These are phyloP conservation scores for Karalla daura DNA, from an alignment of 2,797 vertebrate genomes.

Conservation along the genomic window DNA sequence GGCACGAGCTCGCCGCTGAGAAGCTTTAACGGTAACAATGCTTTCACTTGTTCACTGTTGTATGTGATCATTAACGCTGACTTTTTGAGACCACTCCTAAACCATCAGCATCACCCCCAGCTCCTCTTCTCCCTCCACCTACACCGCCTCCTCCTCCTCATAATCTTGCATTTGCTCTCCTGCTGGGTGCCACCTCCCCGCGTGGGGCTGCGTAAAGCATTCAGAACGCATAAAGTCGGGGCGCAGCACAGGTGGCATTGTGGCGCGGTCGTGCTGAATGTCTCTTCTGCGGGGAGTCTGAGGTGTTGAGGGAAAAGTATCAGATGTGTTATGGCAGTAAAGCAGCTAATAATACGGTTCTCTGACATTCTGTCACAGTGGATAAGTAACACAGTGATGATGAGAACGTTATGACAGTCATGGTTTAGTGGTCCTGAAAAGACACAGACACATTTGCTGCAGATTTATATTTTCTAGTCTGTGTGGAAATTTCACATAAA, in stretches of 20 bases:
- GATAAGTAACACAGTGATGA: background rate
- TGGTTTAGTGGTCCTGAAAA: no score
- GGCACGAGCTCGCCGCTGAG: slow-evolving; percentile 14
- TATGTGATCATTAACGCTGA: slow-evolving; percentile 54
- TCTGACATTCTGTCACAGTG: slow-evolving; percentile 17
- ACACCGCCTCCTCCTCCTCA: background rate
- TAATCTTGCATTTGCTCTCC: background rate
- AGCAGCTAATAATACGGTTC: slow-evolving; percentile 52
- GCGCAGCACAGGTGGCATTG: slow-evolving; percentile 57
- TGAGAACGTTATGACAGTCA: background rate
- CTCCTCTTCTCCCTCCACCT: slow-evolving; percentile 27
- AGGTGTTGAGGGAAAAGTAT: slow-evolving; percentile 49
- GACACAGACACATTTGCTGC: no score
- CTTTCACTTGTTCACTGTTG: slow-evolving; percentile 38
- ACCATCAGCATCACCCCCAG: slow-evolving; percentile 23
- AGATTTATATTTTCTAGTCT: no score
- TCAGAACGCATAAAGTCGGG: slow-evolving; percentile 32
- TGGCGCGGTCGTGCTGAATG: slow-evolving; percentile 43
- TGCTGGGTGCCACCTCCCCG: slow-evolving; percentile 19
- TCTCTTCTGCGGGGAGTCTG: slow-evolving; percentile 39
- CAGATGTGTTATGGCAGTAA: slow-evolving; percentile 41
- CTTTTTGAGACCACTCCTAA: slow-evolving; percentile 27
- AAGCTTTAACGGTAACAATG: slow-evolving; percentile 40
- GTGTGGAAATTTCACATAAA: no score
- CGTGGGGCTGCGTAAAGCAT: slow-evolving; percentile 37